Conservation (phyloP, 2,113 vertebrate genomes). For the Gambusia affinis region DNA sequence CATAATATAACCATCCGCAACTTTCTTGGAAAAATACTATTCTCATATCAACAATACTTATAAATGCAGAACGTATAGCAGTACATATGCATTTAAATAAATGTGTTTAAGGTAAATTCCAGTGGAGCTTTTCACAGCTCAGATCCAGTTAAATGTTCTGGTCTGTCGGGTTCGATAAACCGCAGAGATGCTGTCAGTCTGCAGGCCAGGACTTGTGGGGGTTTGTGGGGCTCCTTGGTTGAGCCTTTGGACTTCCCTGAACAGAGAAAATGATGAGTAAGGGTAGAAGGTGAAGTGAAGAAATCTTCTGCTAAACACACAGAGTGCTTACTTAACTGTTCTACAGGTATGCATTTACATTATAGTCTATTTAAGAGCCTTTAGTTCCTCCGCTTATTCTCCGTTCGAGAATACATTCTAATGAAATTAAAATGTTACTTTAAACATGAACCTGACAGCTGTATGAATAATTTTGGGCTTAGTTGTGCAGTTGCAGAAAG, state of each 20-base stretch:
- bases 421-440: not conserved
- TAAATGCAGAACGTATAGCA: slow-evolving; percentile 63
- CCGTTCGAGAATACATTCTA: not conserved
- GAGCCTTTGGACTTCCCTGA: slow-evolving; percentile 73
- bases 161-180: not conserved
- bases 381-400: not conserved
- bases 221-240: slow-evolving; percentile 64
- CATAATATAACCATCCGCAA: slow-evolving; percentile 50
- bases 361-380: not conserved
- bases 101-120: slow-evolving; percentile 69
- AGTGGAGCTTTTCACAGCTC: slow-evolving; percentile 69
- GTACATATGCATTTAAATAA: slow-evolving; percentile 69
- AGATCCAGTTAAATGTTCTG: slow-evolving; percentile 65
- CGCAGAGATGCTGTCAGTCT: slow-evolving; percentile 48
- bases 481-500: no score
- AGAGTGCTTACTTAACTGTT: not conserved
- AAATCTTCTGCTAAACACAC: not conserved
- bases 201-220: slow-evolving; percentile 67
- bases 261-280: slow-evolving; percentile 19
- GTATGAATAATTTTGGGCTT: not conserved
- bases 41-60: slow-evolving; percentile 71
- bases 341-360: not conserved
- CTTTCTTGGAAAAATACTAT: slow-evolving; percentile 66
- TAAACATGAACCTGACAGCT: not conserved
- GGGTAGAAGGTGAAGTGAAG: not conserved